phyloP scores from a whole-genome alignment of 2,888 invertebrate genomes.

The Caradrina clavipalpis region DNA sequence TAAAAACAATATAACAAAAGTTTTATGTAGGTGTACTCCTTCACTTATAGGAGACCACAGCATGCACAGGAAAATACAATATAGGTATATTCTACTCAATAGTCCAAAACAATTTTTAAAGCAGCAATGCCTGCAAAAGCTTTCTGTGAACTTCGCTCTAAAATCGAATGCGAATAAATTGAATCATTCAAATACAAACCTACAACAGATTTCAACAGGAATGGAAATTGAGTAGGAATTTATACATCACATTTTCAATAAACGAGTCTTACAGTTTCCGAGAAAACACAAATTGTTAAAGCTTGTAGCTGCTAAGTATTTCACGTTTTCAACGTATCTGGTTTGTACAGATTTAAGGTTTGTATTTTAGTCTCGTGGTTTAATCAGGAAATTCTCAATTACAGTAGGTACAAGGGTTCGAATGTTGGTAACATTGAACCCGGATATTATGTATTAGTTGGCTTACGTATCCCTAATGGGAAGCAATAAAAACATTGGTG shows the following conservation, averaged over 20 bases:
- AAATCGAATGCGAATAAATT: not conserved
- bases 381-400: not conserved
- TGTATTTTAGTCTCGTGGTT: not conserved
- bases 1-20: too few species aligned
- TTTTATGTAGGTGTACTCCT: too few species aligned
- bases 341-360: not conserved
- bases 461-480: not conserved
- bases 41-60: too few species aligned
- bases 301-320: not conserved
- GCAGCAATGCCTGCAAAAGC: not conserved
- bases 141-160: not conserved
- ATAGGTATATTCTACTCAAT: conserved; percentile 9
- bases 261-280: conserved; percentile 7
- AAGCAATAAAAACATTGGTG: not conserved
- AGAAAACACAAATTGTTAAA: conserved; percentile 6
- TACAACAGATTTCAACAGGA: not conserved
- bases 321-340: not conserved
- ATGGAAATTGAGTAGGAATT: conserved; percentile 1
- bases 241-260: conserved; percentile 6
- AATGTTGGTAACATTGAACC: not conserved
- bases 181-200: not conserved
- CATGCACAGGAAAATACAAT: too few species aligned
- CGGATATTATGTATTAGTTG: not conserved
- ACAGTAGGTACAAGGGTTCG: not conserved
- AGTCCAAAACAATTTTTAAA: conserved; percentile 11